Evolutionary conservation across 2,888 invertebrate species (phyloP).

Genomic region (Halictus quadricinctus): DNA sequence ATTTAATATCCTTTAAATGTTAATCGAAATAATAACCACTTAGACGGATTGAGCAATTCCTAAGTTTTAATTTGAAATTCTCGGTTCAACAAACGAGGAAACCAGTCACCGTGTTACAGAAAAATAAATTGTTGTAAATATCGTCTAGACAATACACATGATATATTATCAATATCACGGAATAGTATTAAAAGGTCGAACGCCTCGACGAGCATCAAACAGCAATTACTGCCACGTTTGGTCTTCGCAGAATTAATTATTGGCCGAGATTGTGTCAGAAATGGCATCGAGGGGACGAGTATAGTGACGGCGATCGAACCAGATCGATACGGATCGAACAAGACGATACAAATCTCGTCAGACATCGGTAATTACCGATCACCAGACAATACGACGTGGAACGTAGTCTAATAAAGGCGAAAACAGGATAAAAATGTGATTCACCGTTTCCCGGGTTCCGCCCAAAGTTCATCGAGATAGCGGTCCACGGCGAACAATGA

Average conservation of each 20-base stretch:
- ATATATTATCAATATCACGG: background rate
- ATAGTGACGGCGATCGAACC: background rate
- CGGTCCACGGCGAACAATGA: background rate
- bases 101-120: too few relatives aligned
- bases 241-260: background rate
- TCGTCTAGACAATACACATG: too few relatives aligned
- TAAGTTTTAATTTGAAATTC: too few relatives aligned
- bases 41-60: too few relatives aligned
- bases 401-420: background rate
- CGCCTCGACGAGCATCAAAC: background rate
- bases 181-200: background rate
- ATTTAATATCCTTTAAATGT: too few relatives aligned
- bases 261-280: background rate
- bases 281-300: background rate
- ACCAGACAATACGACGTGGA: background rate
- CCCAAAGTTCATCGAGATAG: background rate
- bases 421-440: background rate
- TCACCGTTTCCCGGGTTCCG: background rate
- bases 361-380: conserved; percentile 1
- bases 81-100: too few relatives aligned
- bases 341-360: background rate
- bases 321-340: background rate
- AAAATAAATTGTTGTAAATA: too few relatives aligned
- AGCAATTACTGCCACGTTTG: background rate
- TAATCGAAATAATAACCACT: too few relatives aligned